Percentiles rank a stretch among this genome's conserved stretches.
Evolutionary conservation across 2,888 invertebrate genomes (phyloP).

Genomic region (Lepidochitona cinerea): DNA sequence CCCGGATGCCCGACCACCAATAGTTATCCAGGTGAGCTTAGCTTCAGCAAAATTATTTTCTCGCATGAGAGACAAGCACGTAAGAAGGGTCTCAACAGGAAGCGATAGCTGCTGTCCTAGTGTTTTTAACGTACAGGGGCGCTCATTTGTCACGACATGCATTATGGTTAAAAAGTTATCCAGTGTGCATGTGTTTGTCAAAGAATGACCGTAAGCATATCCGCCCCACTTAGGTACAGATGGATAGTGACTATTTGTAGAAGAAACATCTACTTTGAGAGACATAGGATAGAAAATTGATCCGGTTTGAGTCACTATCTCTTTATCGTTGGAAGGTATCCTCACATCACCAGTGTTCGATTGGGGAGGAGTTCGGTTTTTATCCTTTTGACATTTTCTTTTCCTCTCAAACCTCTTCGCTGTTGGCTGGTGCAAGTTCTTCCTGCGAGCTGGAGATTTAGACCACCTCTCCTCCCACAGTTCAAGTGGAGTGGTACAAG

Average conservation of each 20-base stretch:
- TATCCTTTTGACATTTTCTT: no score
- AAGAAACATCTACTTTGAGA: no score
- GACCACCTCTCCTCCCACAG: constrained; percentile 3
- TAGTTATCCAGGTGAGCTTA: background rate
- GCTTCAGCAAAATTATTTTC: background rate
- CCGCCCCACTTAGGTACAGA: background rate
- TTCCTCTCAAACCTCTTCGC: background rate
- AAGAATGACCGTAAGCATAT: background rate
- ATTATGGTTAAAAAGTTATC: constrained; percentile 1
- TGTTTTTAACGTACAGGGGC: background rate
- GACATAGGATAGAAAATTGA: no score
- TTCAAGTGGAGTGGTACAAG: background rate
- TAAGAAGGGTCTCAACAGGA: background rate
- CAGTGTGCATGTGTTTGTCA: background rate
- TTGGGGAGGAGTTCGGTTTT: no score
- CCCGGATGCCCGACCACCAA: background rate
- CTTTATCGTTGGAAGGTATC: no score
- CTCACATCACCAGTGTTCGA: no score
- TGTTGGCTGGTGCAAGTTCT: constrained; percentile 1
- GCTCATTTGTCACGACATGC: background rate
- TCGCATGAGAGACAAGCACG: background rate
- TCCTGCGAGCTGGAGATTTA: background rate
- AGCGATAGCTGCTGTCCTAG: background rate
- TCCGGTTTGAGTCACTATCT: no score
- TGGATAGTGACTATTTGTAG: no score